phyloP scores from a whole-genome alignment of 2,888 invertebrate genomes.

The Cosmopolites sordidus region DNA sequence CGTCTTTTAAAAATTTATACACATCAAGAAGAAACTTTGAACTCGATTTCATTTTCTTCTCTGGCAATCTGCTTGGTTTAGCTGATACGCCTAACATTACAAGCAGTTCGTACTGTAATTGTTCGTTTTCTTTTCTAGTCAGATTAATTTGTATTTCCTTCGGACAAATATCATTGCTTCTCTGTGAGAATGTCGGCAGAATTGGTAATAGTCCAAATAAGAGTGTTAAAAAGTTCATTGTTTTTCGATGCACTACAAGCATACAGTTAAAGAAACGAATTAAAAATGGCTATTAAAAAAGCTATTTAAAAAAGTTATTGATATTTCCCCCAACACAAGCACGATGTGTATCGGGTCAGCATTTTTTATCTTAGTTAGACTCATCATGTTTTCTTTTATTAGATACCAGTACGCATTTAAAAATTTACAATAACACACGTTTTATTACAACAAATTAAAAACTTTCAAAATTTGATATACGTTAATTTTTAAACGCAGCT shows the following conservation, averaged over 20 bases:
- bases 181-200: not conserved
- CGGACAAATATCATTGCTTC: not conserved
- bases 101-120: conserved; percentile 1
- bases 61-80: not conserved
- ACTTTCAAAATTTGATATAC: too few relatives aligned
- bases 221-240: not conserved
- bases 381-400: too few relatives aligned
- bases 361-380: too few relatives aligned
- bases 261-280: too few relatives aligned
- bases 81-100: conserved; percentile 4
- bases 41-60: conserved; percentile 15
- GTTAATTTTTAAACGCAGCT: too few relatives aligned
- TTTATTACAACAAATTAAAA: too few relatives aligned
- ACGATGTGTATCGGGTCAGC: too few relatives aligned
- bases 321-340: too few relatives aligned
- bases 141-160: not conserved
- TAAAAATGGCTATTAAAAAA: too few relatives aligned
- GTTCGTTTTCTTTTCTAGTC: not conserved
- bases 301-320: too few relatives aligned
- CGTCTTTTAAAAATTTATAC: conserved; percentile 10
- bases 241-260: not conserved
- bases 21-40: conserved; percentile 18
- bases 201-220: not conserved
- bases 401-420: too few relatives aligned
- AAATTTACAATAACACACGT: too few relatives aligned